phyloP scores from a whole-genome alignment of 53 echinoderm and acorn worm genomes.

The Astropecten irregularis region DNA sequence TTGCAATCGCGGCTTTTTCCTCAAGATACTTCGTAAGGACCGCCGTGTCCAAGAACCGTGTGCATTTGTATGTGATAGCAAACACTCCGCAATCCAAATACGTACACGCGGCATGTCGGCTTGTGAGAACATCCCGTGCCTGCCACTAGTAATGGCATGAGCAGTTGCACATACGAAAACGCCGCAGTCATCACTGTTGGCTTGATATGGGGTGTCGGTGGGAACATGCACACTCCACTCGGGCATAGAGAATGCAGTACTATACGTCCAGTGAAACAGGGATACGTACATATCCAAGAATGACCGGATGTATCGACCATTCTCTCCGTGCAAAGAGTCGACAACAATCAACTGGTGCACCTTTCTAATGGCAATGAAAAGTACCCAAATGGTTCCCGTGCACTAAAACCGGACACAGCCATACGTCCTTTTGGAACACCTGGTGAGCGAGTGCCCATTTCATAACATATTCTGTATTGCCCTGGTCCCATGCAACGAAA shows the following conservation, averaged over 20 bases:
- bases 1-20: no score
- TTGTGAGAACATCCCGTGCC: not conserved
- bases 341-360: not conserved
- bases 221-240: not conserved
- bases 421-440: no score
- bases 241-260: not conserved
- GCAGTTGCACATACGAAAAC: constrained; percentile 1
- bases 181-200: not conserved
- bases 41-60: no score
- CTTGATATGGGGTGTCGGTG: not conserved
- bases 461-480: not conserved
- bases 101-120: not conserved
- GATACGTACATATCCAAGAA: not conserved
- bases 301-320: no score
- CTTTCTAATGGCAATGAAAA: not conserved
- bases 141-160: not conserved
- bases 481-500: not conserved
- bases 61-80: no score
- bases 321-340: constrained; percentile 2
- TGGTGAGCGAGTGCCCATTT: not conserved
- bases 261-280: not conserved
- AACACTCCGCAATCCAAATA: not conserved
- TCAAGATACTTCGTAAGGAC: no score
- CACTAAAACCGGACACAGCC: not conserved
- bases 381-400: not conserved